Base-by-base conservation (phyloP, 1,140 invertebrate genomes). In the Diorhabda elongata region DNA sequence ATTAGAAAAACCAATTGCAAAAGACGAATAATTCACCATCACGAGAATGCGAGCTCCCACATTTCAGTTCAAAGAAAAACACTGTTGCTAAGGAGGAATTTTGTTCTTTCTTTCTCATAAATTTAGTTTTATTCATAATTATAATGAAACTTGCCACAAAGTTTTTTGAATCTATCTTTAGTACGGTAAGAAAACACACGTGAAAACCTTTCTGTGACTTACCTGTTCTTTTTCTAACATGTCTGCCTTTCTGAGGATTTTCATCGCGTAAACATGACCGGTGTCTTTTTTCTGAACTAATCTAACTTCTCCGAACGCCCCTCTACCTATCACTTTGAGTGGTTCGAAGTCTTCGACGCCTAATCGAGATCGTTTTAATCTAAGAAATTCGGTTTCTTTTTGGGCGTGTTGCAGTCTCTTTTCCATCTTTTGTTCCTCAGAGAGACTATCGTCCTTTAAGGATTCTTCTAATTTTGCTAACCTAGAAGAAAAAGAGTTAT, bases 261-360 rank as follows among this genome's bases (percentile, higher is more conserved):
- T 99, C 98, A 99, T 99, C 8, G 98, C 98, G 84, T 99, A 99
- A 42, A 99, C 96, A 85, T 99, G 97, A 42, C 98, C 98, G 5
- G 97, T 99, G 81, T 99, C 98, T 83, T 98, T 98, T 83, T 99
- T 99, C 84, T 99, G 98, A 61, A 99, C 98, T 9, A 99, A 85
- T 74, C 98, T 90, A 63, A 99, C 97, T 85, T 99, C 98, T 61
- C 98, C 98, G 82, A 99, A 99, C 43, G 98, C 98, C 66, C 98
- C 98, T 79, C 96, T 87, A 9, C 98, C 98, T 75, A 94, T 94
- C 42, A 99, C 96, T 87, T 99, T 99, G 41, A 99, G 85, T 8
- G 97, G 95, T 82, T 98, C 96, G 82, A 99, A 99, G 83, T 99
- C 98, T 81, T 98, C 95, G 26, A 99, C 97, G 56, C 96, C 96